Evolutionary conservation across 2,888 invertebrate species (phyloP).

Genomic region (Aleiodes leptofemur): DNA sequence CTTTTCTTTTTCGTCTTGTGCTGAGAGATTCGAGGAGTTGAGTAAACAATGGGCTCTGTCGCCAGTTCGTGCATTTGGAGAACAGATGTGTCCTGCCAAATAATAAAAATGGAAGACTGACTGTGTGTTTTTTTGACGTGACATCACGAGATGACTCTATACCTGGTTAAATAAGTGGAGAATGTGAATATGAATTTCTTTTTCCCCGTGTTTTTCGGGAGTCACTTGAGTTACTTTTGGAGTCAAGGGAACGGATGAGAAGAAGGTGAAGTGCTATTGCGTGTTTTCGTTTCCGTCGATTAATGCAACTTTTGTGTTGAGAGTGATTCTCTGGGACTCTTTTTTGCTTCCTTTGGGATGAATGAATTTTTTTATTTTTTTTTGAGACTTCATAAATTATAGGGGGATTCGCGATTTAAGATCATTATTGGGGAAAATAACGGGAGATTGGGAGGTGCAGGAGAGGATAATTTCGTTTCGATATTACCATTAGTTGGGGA

Average conservation of each 20-base stretch:
- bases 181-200: neutral
- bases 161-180: conserved; percentile 1
- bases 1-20: conserved; percentile 3
- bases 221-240: neutral
- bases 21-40: neutral
- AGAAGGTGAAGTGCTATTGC: conserved; percentile 28
- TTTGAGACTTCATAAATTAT: too few relatives aligned
- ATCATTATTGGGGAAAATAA: too few relatives aligned
- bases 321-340: neutral
- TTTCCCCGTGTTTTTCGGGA: neutral
- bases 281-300: conserved; percentile 26
- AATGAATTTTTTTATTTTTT: too few relatives aligned
- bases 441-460: too few relatives aligned
- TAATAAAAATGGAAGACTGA: conserved; percentile 1
- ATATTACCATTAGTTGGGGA: too few relatives aligned
- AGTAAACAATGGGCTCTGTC: conserved; percentile 36
- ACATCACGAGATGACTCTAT: conserved; percentile 18
- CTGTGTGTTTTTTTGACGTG: neutral
- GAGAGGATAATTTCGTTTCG: too few relatives aligned
- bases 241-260: conserved; percentile 2
- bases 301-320: conserved; percentile 15
- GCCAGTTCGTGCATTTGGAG: conserved; percentile 12
- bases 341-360: too few relatives aligned
- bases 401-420: too few relatives aligned
- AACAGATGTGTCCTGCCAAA: conserved; percentile 23